Evolutionary conservation across 1,140 invertebrate species (phyloP).

Genomic region (Trinorchestia longiramus): DNA sequence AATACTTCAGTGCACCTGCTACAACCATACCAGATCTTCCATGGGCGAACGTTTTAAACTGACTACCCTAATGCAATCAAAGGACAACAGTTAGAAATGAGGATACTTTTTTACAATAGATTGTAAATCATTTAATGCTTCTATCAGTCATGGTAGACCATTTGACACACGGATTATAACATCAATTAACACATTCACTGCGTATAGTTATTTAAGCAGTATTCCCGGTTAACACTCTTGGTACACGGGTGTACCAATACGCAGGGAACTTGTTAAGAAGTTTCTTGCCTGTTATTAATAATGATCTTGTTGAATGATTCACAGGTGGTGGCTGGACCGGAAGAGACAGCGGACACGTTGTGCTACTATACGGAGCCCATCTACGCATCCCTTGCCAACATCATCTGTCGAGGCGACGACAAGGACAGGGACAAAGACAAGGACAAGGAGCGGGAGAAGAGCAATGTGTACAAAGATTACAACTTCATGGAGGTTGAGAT

Average conservation of each 20-base stretch:
- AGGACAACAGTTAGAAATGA: neutral
- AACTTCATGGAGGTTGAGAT: conserved; percentile 91
- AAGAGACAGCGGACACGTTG: conserved; percentile 87
- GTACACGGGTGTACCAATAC: too few relatives aligned
- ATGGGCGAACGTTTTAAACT: too few relatives aligned
- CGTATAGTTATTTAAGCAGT: too few relatives aligned
- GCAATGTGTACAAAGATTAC: conserved; percentile 76
- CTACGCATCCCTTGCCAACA: conserved; percentile 87
- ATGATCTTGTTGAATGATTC: neutral
- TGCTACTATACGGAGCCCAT: conserved; percentile 94
- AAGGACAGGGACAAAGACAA: conserved; percentile 68
- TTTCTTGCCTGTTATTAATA: too few relatives aligned
- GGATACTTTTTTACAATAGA: neutral
- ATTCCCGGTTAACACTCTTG: too few relatives aligned
- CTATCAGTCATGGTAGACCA: neutral
- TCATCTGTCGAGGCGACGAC: conserved; percentile 77
- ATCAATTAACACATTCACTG: too few relatives aligned
- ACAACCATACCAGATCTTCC: too few relatives aligned
- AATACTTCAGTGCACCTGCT: too few relatives aligned
- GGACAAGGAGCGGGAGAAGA: conserved; percentile 66
- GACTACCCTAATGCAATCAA: neutral
- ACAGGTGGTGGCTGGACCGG: conserved; percentile 81
- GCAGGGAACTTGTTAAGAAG: too few relatives aligned
- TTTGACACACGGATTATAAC: neutral
- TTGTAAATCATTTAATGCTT: neutral